Evolutionary conservation across 2,888 invertebrate genomes (phyloP).

Genomic region (Dryocosmus kuriphilus): DNA sequence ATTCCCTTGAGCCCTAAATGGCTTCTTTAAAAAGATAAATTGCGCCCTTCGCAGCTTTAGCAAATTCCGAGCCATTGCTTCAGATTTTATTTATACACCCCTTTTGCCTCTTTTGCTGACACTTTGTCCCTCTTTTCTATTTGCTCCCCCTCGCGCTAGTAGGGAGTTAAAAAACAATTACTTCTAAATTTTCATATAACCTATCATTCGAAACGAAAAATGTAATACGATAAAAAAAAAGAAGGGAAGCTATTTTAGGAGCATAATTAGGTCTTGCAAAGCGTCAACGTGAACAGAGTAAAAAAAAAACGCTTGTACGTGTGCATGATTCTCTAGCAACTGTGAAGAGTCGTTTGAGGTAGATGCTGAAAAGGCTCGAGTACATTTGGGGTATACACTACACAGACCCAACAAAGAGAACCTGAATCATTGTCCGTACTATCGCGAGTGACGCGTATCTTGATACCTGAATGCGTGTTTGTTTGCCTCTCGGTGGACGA

Average conservation of each 20-base stretch:
- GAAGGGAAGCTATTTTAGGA: conserved; percentile 18
- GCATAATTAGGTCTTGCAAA: conserved; percentile 37
- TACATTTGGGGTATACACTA: conserved; percentile 24
- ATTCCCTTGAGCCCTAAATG: background rate
- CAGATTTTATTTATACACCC: background rate
- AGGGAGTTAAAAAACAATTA: conserved; percentile 5
- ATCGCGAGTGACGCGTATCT: conserved; percentile 2
- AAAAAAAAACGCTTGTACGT: conserved; percentile 9
- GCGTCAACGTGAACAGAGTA: conserved; percentile 16
- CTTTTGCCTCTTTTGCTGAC: background rate
- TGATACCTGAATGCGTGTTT: background rate
- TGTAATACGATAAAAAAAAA: background rate
- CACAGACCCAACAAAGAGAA: conserved; percentile 33
- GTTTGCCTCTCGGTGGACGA: conserved; percentile 1
- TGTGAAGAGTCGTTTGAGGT: conserved; percentile 35
- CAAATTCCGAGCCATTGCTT: background rate
- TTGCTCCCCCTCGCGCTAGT: background rate
- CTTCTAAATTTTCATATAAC: background rate
- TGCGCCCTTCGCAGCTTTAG: background rate
- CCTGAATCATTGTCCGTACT: conserved; percentile 29
- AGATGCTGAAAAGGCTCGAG: conserved; percentile 27
- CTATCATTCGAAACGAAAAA: background rate
- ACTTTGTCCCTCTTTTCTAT: background rate
- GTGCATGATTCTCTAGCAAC: conserved; percentile 24
- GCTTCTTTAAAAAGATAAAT: background rate